These are phyloP conservation scores for Epinephelus malabaricus DNA, from an alignment of 2,797 vertebrate species.

Conservation along the genomic window DNA sequence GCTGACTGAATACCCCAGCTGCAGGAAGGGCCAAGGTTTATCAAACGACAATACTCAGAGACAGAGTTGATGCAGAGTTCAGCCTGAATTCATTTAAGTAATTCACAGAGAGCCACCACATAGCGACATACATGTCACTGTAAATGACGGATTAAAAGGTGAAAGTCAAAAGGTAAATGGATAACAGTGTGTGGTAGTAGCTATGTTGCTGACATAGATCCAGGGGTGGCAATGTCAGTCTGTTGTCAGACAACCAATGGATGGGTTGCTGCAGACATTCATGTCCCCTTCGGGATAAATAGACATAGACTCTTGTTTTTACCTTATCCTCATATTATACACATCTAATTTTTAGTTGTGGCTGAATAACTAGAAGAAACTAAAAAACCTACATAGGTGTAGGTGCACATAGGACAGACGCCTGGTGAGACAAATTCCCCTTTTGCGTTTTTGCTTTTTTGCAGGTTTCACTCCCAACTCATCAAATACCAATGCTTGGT, in stretches of 20 bases:
- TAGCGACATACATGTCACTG: background rate
- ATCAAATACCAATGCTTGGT: too few species aligned
- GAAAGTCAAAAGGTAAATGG: slow-evolving; percentile 11
- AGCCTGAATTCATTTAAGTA: slow-evolving; percentile 37
- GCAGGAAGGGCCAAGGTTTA: slow-evolving; percentile 66
- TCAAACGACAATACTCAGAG: slow-evolving; percentile 38
- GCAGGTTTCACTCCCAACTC: too few species aligned
- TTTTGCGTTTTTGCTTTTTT: too few species aligned
- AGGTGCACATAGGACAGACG: too few species aligned
- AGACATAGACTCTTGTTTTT: too few species aligned
- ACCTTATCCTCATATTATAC: too few species aligned
- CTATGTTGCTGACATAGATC: background rate
- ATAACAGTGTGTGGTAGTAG: background rate
- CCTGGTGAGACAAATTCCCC: too few species aligned
- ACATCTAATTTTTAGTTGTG: too few species aligned
- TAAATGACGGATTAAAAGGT: slow-evolving; percentile 23
- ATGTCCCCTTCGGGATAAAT: background rate
- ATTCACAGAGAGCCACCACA: background rate
- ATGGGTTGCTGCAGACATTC: background rate
- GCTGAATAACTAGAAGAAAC: too few species aligned
- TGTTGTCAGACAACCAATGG: background rate
- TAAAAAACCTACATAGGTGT: too few species aligned
- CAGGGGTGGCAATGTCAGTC: background rate
- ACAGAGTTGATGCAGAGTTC: slow-evolving; percentile 62
- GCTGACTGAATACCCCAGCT: slow-evolving; percentile 34